Base-by-base conservation (phyloP, 2,797 vertebrate genomes). In the Sciurus carolinensis region DNA sequence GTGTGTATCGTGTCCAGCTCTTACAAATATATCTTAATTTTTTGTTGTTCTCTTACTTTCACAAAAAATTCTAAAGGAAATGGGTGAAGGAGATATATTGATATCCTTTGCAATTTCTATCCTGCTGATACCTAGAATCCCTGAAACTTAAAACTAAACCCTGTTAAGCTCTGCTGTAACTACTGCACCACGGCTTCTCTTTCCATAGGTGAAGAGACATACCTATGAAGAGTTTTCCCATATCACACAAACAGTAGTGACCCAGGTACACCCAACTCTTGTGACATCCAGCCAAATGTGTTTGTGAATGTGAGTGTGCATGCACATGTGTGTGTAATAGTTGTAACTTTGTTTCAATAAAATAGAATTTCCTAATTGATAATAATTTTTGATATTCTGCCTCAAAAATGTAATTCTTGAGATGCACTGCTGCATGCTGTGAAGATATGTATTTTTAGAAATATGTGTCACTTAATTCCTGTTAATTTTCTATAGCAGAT, bases 401-500 rank as follows among this genome's bases (percentile, higher is more conserved):
- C 81, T 98, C 89, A 95, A 91, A 97, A 97, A 98, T 95, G 96
- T 97, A 98, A 90, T 95, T 96, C 77, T 95, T 85, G 84, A 79
- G 57, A 83, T 94, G 22, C 81, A 10, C 33, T 98, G 95, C 95
- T 97, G 77, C 93, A 97, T 59, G 92, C 97, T 98, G 95, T 81
- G 95, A 98, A 97, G 95, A 97, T 97, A 97, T 93, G 50, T 98
- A 98, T 98, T 98, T 98, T 98, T 98, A 98, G 98, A 98, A 98
- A 98, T 97, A 96, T 95, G 88, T 96, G 96, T 96, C 97, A 98
- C 96, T 98, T 98, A 98, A 98, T 98, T 98, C 87, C 94, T 75
- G 85, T 98, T 98, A 98, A 98, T 98, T 98, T 98, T 97, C 96
- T 98, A 66, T 98, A 98, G 98, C 98, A 98, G 98, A 98, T 98